Evolutionary conservation across 2,797 vertebrate species (phyloP), one percentile per base, ranked within the genome.

Genomic region (Peromyscus melanophrys): DNA sequence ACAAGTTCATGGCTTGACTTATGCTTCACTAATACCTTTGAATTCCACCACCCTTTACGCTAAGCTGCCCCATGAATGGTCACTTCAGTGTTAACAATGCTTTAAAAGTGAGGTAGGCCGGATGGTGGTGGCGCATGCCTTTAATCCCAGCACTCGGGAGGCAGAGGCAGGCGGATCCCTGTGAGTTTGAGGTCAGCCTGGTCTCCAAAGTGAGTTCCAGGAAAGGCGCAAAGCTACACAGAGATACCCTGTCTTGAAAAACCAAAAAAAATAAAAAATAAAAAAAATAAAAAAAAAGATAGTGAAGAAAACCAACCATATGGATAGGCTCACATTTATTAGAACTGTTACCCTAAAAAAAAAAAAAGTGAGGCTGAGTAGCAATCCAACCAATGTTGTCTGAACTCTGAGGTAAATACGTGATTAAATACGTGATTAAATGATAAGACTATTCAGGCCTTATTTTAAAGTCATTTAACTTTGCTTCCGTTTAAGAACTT

Each of bases 391-490:
- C 90, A 55, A 49, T 3, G 73, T 67, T 77, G 34, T 90, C 31
- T n/a, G 46, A 89, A 77, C 23, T 52, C 34, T 27, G 9, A 81
- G 92, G 83, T 92, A 96, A 89, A 77, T 77, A 93, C 93, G 40
- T 97, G 92, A 43, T 43, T 43, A 43, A 43, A 43, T 43, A n/a
- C n/a, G n/a, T n/a, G n/a, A 97, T 86, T 96, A 97, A 97, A 43
- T 46, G 73, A 94, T 95, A 69, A 97, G 78, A 84, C 75, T 59
- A 77, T 14, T 57, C 34, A 84, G 91, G 76, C 69, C n/a, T 97
- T 73, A 76, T 93, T 97, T 87, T 81, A 97, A 94, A 96, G 77
- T 23, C 94, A 94, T 92, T 98, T 97, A 96, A 67, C 95, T 92
- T 31, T 84, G 81, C 43, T 86, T 89, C 77, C 17, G 46, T 80